Base-by-base conservation (phyloP, 2,797 vertebrate genomes). In the Australoheros facetus region DNA sequence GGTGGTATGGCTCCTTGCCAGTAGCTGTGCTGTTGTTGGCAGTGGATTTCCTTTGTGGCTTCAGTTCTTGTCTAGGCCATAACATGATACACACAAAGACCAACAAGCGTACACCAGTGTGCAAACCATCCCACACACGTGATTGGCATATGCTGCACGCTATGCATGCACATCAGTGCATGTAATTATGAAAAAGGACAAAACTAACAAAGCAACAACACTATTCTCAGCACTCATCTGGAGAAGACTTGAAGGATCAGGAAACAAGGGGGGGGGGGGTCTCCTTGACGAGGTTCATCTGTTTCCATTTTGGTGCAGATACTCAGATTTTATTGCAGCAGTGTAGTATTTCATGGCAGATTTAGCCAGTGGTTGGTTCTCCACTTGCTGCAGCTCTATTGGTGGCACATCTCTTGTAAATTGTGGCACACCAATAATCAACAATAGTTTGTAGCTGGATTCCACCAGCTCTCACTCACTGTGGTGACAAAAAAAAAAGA, bases 281-380 rank as follows among this genome's bases (percentile, higher is more conserved):
- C 93, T 94, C 93, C 94, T 93, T 94, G 90, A 92, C 89, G 80
- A 87, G 84, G 71, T 93, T 96, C 96, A 96, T 96, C 95, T 96
- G 96, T 91, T 95, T 95, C 91, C 93, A 96, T 93, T 96, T 95
- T 95, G 92, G 93, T 93, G 93, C 95, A 96, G 94, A 96, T 95
- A 95, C 94, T 94, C 92, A 87, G 82, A 83, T 95, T 96, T 96
- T 96, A 96, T 94, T 95, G 94, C 94, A 89, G 92, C 89, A 93
- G 94, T 94, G 91, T 96, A 92, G 94, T 95, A 93, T 96, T 96
- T 96, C 95, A 96, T 95, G 95, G 95, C 94, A 95, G 95, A 95
- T 95, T 96, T 94, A 95, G 90, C 89, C 90, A 87, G 94, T 84
- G 94, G 93, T 95, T 94, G 87, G 89, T 94, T 92, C 89, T 89